Percentiles rank a stretch among this genome's conserved stretches.
Conservation (phyloP, 2,797 vertebrate species). For the Psittacula derbiana region DNA sequence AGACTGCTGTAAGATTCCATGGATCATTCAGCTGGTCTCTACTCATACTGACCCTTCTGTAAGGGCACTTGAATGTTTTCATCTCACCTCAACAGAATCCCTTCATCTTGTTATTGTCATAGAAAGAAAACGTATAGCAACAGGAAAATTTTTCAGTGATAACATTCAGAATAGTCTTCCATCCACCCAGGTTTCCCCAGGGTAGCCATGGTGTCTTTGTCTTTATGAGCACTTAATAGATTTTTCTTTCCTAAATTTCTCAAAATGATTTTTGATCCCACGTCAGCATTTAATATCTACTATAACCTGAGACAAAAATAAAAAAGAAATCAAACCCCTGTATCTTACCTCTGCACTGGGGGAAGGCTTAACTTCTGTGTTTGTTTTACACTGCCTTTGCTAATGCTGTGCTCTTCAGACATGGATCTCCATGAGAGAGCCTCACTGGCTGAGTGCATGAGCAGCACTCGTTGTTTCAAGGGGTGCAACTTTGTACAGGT, state of each 20-base stretch:
- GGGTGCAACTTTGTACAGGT: neutral
- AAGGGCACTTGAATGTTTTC: neutral
- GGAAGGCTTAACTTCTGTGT: neutral
- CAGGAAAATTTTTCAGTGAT: neutral
- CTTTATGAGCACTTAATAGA: neutral
- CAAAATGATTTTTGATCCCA: neutral
- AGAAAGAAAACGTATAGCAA: neutral
- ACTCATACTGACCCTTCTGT: neutral
- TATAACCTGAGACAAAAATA: neutral
- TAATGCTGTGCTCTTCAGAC: neutral
- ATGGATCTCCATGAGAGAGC: neutral
- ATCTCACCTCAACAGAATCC: neutral
- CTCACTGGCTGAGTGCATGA: neutral
- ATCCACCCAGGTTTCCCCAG: neutral
- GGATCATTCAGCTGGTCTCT: neutral
- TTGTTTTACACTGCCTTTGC: neutral
- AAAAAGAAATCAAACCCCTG: neutral
- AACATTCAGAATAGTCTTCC: neutral
- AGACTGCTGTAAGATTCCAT: neutral
- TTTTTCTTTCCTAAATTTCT: neutral
- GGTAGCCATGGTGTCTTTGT: neutral
- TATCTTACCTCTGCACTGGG: neutral
- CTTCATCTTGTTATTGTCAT: fast-evolving
- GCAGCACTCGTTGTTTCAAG: neutral
- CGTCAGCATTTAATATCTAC: neutral